Percentiles rank a stretch among this genome's conserved stretches.
Evolutionary conservation across 2,113 vertebrate species (phyloP).

Genomic region (Glareola pratincola): DNA sequence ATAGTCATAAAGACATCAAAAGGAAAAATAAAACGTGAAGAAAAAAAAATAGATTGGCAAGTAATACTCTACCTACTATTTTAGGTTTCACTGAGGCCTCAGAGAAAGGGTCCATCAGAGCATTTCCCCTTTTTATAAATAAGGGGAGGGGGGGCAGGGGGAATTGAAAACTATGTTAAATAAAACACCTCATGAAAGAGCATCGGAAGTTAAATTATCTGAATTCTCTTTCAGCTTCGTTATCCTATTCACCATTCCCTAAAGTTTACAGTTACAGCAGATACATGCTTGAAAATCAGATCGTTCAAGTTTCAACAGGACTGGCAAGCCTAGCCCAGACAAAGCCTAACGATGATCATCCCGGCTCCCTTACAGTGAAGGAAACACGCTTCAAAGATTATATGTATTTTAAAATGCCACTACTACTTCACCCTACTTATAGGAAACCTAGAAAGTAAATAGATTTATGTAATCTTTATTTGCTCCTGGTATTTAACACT

Average conservation of each 20-base stretch:
- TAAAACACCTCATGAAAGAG: not conserved
- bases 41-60: not conserved
- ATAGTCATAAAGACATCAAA: not conserved
- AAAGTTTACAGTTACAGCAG: not conserved
- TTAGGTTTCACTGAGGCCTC: not conserved
- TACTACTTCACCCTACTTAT: not conserved
- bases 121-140: not conserved
- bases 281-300: not conserved
- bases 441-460: not conserved
- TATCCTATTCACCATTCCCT: not conserved
- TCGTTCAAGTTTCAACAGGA: conserved; percentile 37
- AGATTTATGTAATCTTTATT: not conserved
- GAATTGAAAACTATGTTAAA: not conserved
- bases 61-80: not conserved
- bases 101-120: not conserved
- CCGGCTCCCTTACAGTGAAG: not conserved
- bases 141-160: accelerated
- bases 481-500: not conserved
- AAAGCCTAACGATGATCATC: not conserved
- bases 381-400: not conserved
- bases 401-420: not conserved
- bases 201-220: not conserved
- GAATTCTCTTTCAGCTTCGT: not conserved
- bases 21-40: not conserved
- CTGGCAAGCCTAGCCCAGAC: not conserved